Percentiles rank a stretch among this genome's conserved stretches.
Conservation (phyloP, 2,888 invertebrate genomes). For the Euzetes globulus region DNA sequence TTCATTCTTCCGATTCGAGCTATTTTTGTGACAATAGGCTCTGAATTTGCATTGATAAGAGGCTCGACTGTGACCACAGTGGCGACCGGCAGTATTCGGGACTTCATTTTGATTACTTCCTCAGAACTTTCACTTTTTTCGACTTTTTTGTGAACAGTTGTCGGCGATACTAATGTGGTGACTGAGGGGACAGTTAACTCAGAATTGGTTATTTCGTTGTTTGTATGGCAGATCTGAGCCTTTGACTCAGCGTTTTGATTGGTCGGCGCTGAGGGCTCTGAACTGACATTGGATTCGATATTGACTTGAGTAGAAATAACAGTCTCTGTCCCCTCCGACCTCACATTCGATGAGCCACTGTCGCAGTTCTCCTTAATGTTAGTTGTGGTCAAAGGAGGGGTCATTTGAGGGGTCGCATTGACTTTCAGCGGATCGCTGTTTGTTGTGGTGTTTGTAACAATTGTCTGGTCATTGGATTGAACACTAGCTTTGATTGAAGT, state of each 20-base stretch:
- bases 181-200: not conserved
- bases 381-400: not conserved
- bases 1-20: not conserved
- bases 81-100: not conserved
- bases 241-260: not conserved
- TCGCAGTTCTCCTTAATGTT: not conserved
- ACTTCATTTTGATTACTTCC: not conserved
- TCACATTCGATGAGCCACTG: not conserved
- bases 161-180: not conserved
- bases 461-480: not conserved
- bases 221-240: not conserved
- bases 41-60: not conserved
- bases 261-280: not conserved
- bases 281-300: not conserved
- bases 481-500: not conserved
- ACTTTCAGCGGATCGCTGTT: not conserved
- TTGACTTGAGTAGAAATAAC: not conserved
- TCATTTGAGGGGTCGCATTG: no score
- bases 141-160: not conserved
- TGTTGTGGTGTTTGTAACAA: not conserved
- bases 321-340: not conserved
- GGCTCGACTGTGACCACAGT: conserved; percentile 6
- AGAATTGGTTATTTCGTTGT: not conserved
- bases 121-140: not conserved
- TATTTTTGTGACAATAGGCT: not conserved